Conservation (phyloP, 2,113 vertebrate species). For the Emydocephalus ijimae region DNA sequence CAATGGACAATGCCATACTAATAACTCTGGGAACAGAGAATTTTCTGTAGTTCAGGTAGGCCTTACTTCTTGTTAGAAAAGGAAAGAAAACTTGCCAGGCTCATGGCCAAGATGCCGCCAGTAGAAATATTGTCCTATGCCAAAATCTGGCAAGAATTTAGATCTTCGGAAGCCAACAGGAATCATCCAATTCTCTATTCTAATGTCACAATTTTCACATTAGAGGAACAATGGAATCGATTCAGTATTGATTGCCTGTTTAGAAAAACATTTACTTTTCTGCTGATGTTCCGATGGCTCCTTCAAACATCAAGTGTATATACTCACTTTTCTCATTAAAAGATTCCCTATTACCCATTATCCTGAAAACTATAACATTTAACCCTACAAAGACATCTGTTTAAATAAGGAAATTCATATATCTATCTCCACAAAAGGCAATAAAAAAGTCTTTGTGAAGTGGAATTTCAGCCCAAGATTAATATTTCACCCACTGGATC, state of each 20-base stretch:
- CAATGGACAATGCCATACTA: background rate
- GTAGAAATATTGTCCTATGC: background rate
- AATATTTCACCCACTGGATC: background rate
- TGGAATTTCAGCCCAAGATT: background rate
- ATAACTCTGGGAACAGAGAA: background rate
- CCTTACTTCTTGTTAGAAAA: background rate
- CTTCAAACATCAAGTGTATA: background rate
- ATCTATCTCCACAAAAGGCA: background rate
- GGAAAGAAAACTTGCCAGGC: background rate
- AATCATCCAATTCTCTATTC: background rate
- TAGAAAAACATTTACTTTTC: background rate
- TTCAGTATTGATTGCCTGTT: background rate
- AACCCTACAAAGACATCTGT: background rate
- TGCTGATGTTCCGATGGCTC: background rate
- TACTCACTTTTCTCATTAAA: background rate
- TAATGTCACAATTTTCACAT: constrained; percentile 1
- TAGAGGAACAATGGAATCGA: background rate
- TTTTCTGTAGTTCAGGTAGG: background rate
- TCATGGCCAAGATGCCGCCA: background rate
- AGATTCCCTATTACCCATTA: background rate
- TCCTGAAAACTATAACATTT: background rate
- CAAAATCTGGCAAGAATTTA: background rate
- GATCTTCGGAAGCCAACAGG: background rate
- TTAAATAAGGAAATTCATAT: background rate
- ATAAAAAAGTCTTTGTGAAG: background rate